phyloP scores from a whole-genome alignment of 2,888 invertebrate genomes.

The Philhelius pedissequus region DNA sequence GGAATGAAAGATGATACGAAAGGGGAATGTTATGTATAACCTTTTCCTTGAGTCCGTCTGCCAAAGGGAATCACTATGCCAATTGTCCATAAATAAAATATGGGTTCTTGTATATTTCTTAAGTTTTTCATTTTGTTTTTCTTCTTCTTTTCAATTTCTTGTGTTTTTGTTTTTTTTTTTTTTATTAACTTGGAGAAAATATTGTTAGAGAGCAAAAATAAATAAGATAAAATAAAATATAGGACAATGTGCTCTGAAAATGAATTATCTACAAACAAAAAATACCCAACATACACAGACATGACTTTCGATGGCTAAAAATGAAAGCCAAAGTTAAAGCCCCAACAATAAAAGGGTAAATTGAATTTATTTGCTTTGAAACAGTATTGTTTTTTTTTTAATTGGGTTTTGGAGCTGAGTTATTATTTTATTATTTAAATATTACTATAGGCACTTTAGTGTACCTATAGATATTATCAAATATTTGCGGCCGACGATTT shows the following conservation, averaged over 20 bases:
- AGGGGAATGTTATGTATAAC: conserved; percentile 7
- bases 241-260: conserved; percentile 8
- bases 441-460: too few species aligned
- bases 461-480: too few species aligned
- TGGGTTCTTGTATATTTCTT: neutral
- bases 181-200: conserved; percentile 18
- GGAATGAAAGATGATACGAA: conserved; percentile 30
- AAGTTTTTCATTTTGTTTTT: conserved; percentile 34
- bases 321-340: too few species aligned
- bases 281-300: too few species aligned
- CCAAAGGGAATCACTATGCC: conserved; percentile 8
- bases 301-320: too few species aligned
- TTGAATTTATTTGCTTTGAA: too few species aligned
- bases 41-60: conserved; percentile 13
- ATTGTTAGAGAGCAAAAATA: conserved; percentile 18
- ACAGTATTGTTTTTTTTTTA: too few species aligned
- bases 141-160: neutral
- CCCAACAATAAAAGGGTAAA: too few species aligned
- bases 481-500: too few species aligned
- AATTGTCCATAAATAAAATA: conserved; percentile 64
- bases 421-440: too few species aligned
- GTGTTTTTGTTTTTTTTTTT: neutral
- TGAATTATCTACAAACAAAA: neutral
- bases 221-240: neutral
- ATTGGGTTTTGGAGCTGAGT: too few species aligned